Base-by-base conservation (phyloP, 2,113 vertebrate genomes). In the Coryphaenoides rupestris region DNA sequence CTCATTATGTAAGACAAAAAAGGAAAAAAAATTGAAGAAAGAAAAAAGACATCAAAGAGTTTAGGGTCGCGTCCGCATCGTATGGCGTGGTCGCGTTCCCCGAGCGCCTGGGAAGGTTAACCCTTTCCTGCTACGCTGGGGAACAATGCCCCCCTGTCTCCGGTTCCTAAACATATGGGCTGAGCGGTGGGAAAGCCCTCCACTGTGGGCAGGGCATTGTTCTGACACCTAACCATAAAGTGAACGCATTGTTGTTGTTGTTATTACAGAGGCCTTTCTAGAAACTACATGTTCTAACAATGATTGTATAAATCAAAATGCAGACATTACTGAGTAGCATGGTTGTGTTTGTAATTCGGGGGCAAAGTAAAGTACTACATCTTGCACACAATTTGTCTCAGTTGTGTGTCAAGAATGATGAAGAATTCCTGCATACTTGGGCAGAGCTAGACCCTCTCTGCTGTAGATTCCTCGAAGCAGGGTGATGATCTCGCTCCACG, bases 141-240 rank as follows among this genome's bases (percentile, higher is more conserved):
- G 71, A 76, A 83, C 79, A 85, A 84, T 80, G 71, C 75, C 54
- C 4, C 7, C 28, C 47, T 65, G 63, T 79, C 54, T 75, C 70
- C 68, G 55, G 69, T 82, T 78, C 40, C 68, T 63, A 78, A 81
- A 66, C 53, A 58, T 60, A 64, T 53, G 50, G 16, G 66, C 45
- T 81, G 21, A 83, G 84, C 82, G 73, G 73, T 81, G 77, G 83
- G 85, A 86, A 88, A 66, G 12, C 65, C 67, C 80, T 78, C 69
- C 84, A 69, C 84, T 80, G 21, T 21, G 10, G 54, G 54, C 15
- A 50, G 47, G 15, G 47, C 0, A 16, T 13, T 50, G 17, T n/a
- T n/a, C n/a, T n/a, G n/a, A n/a, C n/a, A n/a, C n/a, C n/a, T 69
- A 84, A 82, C n/a, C n/a, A 85, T 72, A 82, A 72, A 76, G 64